Percentiles rank a stretch among this genome's conserved stretches.
Conservation (phyloP, 2,113 vertebrate genomes). For the Eulacestoma nigropectus region DNA sequence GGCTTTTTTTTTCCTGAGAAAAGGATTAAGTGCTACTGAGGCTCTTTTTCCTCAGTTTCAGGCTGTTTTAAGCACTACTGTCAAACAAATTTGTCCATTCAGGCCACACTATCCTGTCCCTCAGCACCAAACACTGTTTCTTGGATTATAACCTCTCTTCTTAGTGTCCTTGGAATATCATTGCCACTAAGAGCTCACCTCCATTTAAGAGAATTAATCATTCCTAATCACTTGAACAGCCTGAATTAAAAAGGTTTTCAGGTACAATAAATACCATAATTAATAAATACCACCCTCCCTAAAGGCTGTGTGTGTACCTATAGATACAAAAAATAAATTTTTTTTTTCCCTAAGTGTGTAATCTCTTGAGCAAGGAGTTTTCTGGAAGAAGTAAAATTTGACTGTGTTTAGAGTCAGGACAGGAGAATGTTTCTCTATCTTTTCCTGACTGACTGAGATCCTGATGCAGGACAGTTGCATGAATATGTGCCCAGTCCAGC, state of each 20-base stretch:
- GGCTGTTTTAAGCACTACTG: background rate
- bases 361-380: background rate
- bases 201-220: background rate
- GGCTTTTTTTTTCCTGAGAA: background rate
- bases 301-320: background rate
- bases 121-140: background rate
- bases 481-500: background rate
- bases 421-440: background rate
- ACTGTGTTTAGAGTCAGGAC: background rate
- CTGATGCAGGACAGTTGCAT: accelerated
- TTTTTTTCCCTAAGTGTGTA: background rate
- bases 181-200: background rate
- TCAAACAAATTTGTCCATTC: background rate
- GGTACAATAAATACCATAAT: background rate
- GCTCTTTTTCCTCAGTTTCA: background rate
- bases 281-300: background rate
- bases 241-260: background rate
- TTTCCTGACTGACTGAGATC: background rate
- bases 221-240: background rate
- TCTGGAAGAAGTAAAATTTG: background rate
- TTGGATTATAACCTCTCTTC: background rate
- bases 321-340: background rate
- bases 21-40: background rate
- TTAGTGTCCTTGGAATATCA: background rate
- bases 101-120: background rate